Percentiles rank a stretch among this genome's conserved stretches.
Evolutionary conservation across 1,140 invertebrate genomes (phyloP).

Genomic region (Pseudomyrmex pallidus): DNA sequence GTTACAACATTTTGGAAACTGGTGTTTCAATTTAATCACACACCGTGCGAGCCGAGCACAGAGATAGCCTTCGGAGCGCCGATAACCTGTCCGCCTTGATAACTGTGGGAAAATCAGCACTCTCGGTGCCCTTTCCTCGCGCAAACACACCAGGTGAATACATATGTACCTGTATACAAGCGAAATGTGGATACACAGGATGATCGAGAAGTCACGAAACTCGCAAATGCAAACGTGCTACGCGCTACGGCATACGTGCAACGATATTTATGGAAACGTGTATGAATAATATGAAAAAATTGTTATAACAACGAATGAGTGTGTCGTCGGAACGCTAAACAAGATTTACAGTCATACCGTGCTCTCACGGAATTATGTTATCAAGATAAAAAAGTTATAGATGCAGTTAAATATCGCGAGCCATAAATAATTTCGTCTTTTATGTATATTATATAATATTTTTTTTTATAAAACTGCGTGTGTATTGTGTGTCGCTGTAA

Average conservation of each 20-base stretch:
- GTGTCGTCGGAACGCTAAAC: background rate
- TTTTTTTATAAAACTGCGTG: constrained; percentile 8
- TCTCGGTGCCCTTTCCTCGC: constrained; percentile 54
- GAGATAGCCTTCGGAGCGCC: constrained; percentile 47
- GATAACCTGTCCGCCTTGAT: constrained; percentile 74
- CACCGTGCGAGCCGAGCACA: constrained; percentile 6
- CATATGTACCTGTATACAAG: constrained; percentile 10
- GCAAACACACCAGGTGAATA: constrained; percentile 31
- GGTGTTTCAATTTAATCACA: constrained; percentile 40
- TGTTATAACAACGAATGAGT: background rate
- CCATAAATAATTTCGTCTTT: constrained; percentile 15
- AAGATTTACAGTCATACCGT: background rate
- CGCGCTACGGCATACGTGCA: background rate
- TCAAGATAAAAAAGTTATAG: constrained; percentile 20
- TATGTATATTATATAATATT: too few relatives aligned
- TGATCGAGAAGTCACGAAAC: constrained; percentile 56
- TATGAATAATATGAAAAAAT: constrained; percentile 6
- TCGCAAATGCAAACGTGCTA: background rate
- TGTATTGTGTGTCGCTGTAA: background rate
- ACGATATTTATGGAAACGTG: constrained; percentile 18
- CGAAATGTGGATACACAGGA: constrained; percentile 45
- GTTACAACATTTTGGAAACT: background rate
- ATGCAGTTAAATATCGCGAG: background rate
- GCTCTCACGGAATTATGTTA: background rate
- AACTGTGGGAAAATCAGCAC: constrained; percentile 77